These are phyloP conservation scores for Magallana ariakensis DNA, from an alignment of 1,140 invertebrate genomes.

Conservation along the genomic window DNA sequence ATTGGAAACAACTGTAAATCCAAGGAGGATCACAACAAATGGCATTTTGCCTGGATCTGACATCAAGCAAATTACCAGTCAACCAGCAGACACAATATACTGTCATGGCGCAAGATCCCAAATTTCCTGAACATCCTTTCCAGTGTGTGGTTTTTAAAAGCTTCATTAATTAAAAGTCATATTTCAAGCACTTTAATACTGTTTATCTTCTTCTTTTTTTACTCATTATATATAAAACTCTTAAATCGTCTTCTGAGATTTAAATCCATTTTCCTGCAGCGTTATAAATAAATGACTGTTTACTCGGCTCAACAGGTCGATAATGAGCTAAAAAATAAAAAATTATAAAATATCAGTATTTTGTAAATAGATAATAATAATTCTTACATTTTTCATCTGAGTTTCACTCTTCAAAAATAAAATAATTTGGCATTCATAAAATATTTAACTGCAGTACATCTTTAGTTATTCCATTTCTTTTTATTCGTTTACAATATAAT, in stretches of 20 bases:
- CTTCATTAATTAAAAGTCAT: neutral
- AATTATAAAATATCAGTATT: too few species aligned
- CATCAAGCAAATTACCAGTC: neutral
- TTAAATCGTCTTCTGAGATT: neutral
- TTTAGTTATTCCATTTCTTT: too few species aligned
- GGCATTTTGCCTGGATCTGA: neutral
- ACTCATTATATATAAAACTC: neutral
- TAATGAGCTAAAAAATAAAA: conserved; percentile 74
- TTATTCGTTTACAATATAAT: too few species aligned
- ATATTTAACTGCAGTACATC: too few species aligned
- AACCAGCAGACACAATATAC: neutral
- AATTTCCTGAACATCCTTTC: neutral
- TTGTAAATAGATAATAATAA: too few species aligned
- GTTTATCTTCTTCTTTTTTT: neutral
- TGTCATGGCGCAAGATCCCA: neutral
- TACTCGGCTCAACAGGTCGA: conserved; percentile 67
- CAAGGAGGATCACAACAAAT: neutral
- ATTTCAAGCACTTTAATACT: neutral
- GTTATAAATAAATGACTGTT: conserved; percentile 78
- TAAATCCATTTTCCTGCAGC: conserved; percentile 71
- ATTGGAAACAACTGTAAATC: neutral
- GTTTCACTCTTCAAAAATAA: too few species aligned
- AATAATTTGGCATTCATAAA: too few species aligned
- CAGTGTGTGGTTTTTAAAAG: neutral
- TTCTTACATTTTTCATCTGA: too few species aligned